A percentile compares a stretch with the other conserved stretches of the same genome.
Evolutionary conservation across 2,888 invertebrate species (phyloP).

Genomic region (Cremastinae sp.): DNA sequence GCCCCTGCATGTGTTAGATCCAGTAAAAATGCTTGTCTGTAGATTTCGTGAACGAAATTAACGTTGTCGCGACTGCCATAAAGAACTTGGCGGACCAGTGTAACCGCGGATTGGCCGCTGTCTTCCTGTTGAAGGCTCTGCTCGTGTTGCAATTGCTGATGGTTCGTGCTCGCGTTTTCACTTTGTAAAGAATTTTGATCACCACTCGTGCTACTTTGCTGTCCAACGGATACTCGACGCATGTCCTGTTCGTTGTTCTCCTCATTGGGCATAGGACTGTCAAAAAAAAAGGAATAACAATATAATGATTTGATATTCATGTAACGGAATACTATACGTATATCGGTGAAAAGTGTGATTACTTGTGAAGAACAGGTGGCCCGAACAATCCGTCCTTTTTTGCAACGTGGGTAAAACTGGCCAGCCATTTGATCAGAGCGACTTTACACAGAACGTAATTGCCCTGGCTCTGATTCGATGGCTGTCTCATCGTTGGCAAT

Average conservation of each 20-base stretch:
- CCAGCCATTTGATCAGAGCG: constrained; percentile 93
- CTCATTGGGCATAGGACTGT: constrained; percentile 78
- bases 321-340: neutral
- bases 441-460: constrained; percentile 89
- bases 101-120: constrained; percentile 81
- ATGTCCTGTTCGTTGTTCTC: constrained; percentile 78
- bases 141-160: constrained; percentile 65
- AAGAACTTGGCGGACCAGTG: constrained; percentile 92
- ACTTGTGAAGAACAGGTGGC: constrained; percentile 75
- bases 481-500: constrained; percentile 87
- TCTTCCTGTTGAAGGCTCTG: constrained; percentile 73
- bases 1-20: constrained; percentile 94
- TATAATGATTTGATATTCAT: too few species aligned
- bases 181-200: constrained; percentile 74
- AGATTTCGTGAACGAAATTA: constrained; percentile 96
- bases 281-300: too few species aligned
- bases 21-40: constrained; percentile 94
- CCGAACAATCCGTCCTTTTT: constrained; percentile 82
- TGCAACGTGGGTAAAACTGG: constrained; percentile 90
- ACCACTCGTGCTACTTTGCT: constrained; percentile 70
- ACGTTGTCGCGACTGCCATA: constrained; percentile 94
- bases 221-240: constrained; percentile 78
- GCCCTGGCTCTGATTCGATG: constrained; percentile 80
- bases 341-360: constrained; percentile 22
- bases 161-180: constrained; percentile 66